Conservation (phyloP, 2,888 invertebrate genomes). For the Spodoptera picta region DNA sequence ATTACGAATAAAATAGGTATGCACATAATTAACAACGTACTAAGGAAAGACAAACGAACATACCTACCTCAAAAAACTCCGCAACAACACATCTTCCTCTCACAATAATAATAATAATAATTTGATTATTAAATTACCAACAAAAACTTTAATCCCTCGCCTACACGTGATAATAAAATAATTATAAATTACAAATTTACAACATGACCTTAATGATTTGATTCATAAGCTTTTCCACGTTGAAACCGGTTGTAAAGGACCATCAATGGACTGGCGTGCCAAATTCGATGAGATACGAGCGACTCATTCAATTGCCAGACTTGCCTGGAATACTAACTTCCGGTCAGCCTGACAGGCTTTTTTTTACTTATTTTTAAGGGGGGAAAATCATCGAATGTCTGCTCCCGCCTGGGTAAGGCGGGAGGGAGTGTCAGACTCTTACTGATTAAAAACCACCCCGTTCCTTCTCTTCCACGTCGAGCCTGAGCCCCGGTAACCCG, state of each 20-base stretch:
- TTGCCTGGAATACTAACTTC: slow-evolving; percentile 39
- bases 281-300: slow-evolving; percentile 45
- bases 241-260: slow-evolving; percentile 49
- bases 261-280: slow-evolving; percentile 50
- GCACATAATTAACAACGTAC: too few relatives aligned
- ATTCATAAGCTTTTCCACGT: slow-evolving; percentile 23
- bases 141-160: slow-evolving; percentile 15
- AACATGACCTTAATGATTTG: slow-evolving; percentile 24
- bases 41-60: background rate
- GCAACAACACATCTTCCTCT: too few relatives aligned
- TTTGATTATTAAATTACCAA: slow-evolving; percentile 1
- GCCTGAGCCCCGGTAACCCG: too few relatives aligned
- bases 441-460: too few relatives aligned
- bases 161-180: slow-evolving; percentile 9
- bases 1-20: too few relatives aligned
- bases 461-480: too few relatives aligned
- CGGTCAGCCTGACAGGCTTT: slow-evolving; percentile 29
- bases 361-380: too few relatives aligned
- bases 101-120: too few relatives aligned
- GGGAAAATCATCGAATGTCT: too few relatives aligned
- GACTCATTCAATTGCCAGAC: slow-evolving; percentile 48
- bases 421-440: too few relatives aligned
- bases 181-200: slow-evolving; percentile 22
- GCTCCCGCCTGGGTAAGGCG: too few relatives aligned
- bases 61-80: background rate